phyloP scores from a whole-genome alignment of 2,113 vertebrate species.

The Apodemus speciosus region DNA sequence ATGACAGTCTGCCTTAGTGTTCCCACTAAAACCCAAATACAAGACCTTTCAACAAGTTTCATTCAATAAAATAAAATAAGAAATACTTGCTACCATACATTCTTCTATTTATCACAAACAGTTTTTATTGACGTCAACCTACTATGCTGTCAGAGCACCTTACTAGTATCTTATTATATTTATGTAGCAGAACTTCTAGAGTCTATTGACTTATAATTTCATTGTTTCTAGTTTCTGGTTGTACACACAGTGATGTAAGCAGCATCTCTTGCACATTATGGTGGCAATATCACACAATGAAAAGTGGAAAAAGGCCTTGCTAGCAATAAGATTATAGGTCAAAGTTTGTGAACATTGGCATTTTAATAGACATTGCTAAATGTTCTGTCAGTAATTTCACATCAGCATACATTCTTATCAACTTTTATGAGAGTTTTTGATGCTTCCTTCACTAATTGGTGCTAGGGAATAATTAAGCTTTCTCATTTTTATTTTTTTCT shows the following conservation, averaged over 20 bases:
- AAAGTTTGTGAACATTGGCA: background rate
- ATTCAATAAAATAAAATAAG: background rate
- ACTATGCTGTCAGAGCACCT: background rate
- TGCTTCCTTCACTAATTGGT: background rate
- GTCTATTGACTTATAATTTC: background rate
- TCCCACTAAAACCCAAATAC: too few relatives aligned
- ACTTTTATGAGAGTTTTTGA: background rate
- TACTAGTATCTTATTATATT: slow-evolving; percentile 27
- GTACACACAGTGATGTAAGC: background rate
- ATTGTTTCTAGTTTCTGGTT: background rate
- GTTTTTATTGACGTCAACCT: background rate
- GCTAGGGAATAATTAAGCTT: background rate
- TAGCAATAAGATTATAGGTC: background rate
- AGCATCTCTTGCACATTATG: background rate
- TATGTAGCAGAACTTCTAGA: background rate
- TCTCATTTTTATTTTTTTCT: background rate
- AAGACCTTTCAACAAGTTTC: background rate
- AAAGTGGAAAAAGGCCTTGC: background rate
- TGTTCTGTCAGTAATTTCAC: background rate
- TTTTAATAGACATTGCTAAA: slow-evolving; percentile 29
- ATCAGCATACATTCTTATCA: background rate
- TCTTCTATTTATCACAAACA: background rate
- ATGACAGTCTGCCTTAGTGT: background rate
- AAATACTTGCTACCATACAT: background rate
- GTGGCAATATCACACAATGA: background rate